These are phyloP conservation scores for Chaitophorus viminalis DNA, from an alignment of 2,888 invertebrate species.

Conservation along the genomic window DNA sequence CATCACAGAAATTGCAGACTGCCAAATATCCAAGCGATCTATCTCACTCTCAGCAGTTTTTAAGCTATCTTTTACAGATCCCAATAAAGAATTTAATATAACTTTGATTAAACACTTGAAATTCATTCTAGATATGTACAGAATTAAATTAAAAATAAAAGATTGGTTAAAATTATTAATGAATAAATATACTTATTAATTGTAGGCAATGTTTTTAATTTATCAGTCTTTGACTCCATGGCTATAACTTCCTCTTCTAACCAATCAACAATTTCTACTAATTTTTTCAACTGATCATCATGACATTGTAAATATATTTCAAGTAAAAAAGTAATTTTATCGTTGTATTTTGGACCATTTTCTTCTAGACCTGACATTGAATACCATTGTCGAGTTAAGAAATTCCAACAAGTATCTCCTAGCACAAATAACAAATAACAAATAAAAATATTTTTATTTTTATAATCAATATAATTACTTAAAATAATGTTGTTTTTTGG, in stretches of 20 bases:
- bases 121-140: slow-evolving; percentile 63
- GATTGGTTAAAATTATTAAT: not conserved
- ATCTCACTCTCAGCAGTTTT: slow-evolving; percentile 69
- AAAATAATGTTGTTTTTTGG: slow-evolving; percentile 52
- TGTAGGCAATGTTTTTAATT: slow-evolving; percentile 65
- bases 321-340: slow-evolving; percentile 74
- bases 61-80: slow-evolving; percentile 67
- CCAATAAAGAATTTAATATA: slow-evolving; percentile 66
- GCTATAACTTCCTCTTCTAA: slow-evolving; percentile 67
- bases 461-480: slow-evolving; percentile 48
- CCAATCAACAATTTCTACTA: slow-evolving; percentile 66
- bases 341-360: slow-evolving; percentile 75
- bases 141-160: slow-evolving; percentile 5
- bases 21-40: slow-evolving; percentile 76
- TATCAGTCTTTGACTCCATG: slow-evolving; percentile 66
- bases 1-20: slow-evolving; percentile 72
- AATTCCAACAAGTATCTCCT: slow-evolving; percentile 70
- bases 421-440: slow-evolving; percentile 57
- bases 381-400: slow-evolving; percentile 78
- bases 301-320: slow-evolving; percentile 74
- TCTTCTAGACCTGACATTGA: slow-evolving; percentile 73
- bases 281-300: slow-evolving; percentile 66
- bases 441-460: not conserved
- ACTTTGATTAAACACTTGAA: slow-evolving; percentile 64
- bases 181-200: slow-evolving; percentile 66